Base-by-base conservation (phyloP, 2,888 invertebrate species). In the Odontocolon sp. region DNA sequence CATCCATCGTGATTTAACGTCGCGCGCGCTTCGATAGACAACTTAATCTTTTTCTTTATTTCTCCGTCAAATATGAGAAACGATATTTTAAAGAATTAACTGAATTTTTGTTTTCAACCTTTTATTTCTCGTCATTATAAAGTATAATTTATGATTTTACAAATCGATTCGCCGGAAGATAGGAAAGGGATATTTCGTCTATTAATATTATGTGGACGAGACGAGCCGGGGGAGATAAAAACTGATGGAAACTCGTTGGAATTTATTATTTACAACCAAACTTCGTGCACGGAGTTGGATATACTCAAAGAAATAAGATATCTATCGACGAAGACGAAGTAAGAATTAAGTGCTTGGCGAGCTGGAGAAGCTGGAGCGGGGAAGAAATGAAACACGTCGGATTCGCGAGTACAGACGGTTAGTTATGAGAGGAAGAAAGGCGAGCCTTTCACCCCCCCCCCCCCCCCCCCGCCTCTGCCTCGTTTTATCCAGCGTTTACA, bases 211-310 rank as follows among this genome's bases (percentile, higher is more conserved):
- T 50, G 36, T 16, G n/a, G 36, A 14, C 36, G 11, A 11, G 21
- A 31, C 21, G n/a, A n/a, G 11, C 9, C 23, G 2, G n/a, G 40
- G 2, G 11, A 1, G 52, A 9, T n/a, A 64, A 2, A 18, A 21
- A 36, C 33, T 56, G 31, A 21, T 9, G 23, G 40, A 23, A n/a
- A 47, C 21, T 26, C 26, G 16, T 45, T 36, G 16, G 16, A 36
- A 26, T 18, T 38, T 57, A 57, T 68, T 68, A 57, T 68, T 68
- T 68, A 64, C 57, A 47, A 45, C 21, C 36, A 47, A n/a, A n/a
- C n/a, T 57, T 47, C 45, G 57, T 38, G 36, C 33, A 26, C 36
- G 5, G 23, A 9, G 5, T 36, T 1, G 0, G 14, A 6, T 42
- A 21, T 2, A 40, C 21, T 6, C 21, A 36, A 4, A 21, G 18